Percentiles rank a stretch among this genome's conserved stretches.
phyloP scores from a whole-genome alignment of 2,113 vertebrate species.

The Sminthopsis crassicaudata region DNA sequence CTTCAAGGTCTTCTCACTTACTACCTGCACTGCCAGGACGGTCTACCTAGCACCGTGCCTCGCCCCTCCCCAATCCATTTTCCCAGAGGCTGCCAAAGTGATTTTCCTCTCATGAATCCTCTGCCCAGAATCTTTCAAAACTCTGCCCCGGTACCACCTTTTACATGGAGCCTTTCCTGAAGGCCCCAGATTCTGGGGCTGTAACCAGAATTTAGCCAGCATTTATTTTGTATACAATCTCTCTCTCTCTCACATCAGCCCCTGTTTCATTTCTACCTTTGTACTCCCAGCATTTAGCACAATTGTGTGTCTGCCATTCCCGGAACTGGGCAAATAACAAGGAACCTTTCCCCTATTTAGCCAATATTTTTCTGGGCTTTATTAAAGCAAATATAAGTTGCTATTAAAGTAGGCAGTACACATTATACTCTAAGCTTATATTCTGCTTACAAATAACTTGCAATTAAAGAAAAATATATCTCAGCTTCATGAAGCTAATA shows the following conservation, averaged over 20 bases:
- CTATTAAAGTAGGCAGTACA: neutral
- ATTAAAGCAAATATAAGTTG: neutral
- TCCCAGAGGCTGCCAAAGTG: neutral
- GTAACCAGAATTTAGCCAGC: neutral
- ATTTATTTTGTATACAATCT: conserved; percentile 2
- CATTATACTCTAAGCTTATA: neutral
- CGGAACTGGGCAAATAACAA: neutral
- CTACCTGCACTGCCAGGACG: neutral
- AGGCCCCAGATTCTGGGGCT: too few species aligned
- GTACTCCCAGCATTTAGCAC: neutral
- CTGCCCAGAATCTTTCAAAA: neutral
- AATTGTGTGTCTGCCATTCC: neutral
- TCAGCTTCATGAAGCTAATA: neutral
- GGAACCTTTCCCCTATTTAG: neutral
- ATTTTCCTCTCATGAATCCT: neutral
- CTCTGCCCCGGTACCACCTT: neutral
- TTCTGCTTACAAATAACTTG: conserved; percentile 39
- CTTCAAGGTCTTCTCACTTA: neutral
- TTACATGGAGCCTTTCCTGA: neutral
- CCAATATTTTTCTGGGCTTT: neutral
- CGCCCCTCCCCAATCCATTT: neutral
- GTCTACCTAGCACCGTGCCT: neutral
- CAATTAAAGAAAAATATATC: neutral
- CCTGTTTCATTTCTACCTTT: neutral
- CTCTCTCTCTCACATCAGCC: neutral